Percentiles rank a stretch among this genome's conserved stretches.
Evolutionary conservation across 2,888 invertebrate genomes (phyloP).

Genomic region (Mongoloraphidia duomilia): DNA sequence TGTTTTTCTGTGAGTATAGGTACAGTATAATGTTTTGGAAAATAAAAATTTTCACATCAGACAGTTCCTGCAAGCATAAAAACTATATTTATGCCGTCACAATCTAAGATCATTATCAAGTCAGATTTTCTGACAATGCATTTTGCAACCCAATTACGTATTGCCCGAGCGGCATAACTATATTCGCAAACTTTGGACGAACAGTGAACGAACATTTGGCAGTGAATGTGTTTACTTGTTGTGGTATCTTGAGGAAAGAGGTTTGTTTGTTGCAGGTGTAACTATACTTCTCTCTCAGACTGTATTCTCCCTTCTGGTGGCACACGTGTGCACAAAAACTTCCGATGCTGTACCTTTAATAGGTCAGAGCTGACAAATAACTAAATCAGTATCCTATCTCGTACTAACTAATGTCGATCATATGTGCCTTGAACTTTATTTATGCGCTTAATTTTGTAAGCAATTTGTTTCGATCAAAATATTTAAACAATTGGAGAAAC

Average conservation of each 20-base stretch:
- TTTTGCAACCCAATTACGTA: too few species aligned
- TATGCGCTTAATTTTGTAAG: conserved; percentile 20
- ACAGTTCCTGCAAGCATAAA: too few species aligned
- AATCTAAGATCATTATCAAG: too few species aligned
- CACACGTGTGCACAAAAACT: conserved; percentile 97
- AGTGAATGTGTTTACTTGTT: conserved; percentile 16
- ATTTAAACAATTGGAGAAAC: too few species aligned
- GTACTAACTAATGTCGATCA: not conserved
- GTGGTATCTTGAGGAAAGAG: conserved; percentile 30
- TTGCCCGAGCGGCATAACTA: too few species aligned
- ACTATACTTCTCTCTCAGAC: conserved; percentile 98
- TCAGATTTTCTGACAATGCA: too few species aligned
- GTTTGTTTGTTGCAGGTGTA: conserved; percentile 82
- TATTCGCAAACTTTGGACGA: too few species aligned
- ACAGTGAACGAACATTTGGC: not conserved
- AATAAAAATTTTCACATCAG: too few species aligned
- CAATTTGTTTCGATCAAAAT: conserved; percentile 4
- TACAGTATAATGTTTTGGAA: too few species aligned
- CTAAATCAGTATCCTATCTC: not conserved
- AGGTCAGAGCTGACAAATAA: conserved; percentile 44
- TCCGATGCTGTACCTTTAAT: conserved; percentile 98
- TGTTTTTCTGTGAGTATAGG: too few species aligned
- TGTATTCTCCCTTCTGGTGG: conserved; percentile 98
- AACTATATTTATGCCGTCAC: too few species aligned
- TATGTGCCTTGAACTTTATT: not conserved